Evolutionary conservation across 2,888 invertebrate species (phyloP), one percentile per base, ranked within the genome.

Genomic region (Julus scandinavius): DNA sequence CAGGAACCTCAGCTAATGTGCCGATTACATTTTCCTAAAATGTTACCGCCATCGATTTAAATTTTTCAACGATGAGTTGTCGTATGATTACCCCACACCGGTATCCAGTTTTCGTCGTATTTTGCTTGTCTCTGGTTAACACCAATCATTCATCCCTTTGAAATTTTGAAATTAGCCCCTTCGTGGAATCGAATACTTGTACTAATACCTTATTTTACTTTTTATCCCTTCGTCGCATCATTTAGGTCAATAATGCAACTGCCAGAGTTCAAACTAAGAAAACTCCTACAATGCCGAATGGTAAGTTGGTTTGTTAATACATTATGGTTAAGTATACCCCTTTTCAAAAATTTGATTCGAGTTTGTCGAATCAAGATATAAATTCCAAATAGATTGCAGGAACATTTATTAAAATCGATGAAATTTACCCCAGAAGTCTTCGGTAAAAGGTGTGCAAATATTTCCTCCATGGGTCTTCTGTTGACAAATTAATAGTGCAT

Each of bases 221-320:
- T 91, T 90, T 89, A 90, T 91, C 91, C 91, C 91, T 91, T 91
- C 91, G 91, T 92, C 92, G 91, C 93, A 89, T 90, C 89, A 90
- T 90, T 92, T 95, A 98, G 98, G 98, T 99, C 93, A 99, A 99
- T 95, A 99, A 99, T 94, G 99, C 99, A 91, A 99, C 99, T 92
- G 99, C 99, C 92, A 95, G 99, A 94, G 98, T 99, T 93, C 99
- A 99, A 95, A 99, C 99, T 92, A 98, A 98, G 95, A 99, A 99
- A 94, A 96, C 97, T 91, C 95, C 97, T 91, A 94, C 97, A 91
- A 91, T 97, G 93, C 97, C 97, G 91, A 96, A 97, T 94, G 97
- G 97, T 97, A 94, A 95, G 96, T 93, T 13, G 80, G 38, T 38
- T 80, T 80, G 38, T 38, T 38, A 13, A 20, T 45, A 85, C 58